Conservation (phyloP, 2,113 vertebrate genomes). For the Motacilla tschutschensis region DNA sequence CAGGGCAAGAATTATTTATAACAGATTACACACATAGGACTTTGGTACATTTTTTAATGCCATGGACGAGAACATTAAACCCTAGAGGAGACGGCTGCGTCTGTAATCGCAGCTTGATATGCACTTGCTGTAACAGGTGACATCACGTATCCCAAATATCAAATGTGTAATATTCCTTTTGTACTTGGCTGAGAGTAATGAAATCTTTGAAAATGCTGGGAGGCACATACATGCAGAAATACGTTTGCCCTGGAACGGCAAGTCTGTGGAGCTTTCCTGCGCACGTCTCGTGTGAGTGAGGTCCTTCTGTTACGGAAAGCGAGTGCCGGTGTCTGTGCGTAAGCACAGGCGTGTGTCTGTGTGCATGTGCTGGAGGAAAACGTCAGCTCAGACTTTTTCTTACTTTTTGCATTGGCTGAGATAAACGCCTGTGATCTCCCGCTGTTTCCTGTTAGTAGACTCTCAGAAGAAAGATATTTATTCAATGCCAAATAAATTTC, state of each 20-base stretch:
- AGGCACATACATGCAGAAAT: background rate
- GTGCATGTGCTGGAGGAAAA: background rate
- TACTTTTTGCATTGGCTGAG: background rate
- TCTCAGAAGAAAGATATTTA: background rate
- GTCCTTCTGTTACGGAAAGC: background rate
- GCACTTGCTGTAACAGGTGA: slow-evolving; percentile 13
- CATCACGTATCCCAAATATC: background rate
- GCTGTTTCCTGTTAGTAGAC: background rate
- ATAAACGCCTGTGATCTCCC: background rate
- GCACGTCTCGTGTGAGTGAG: background rate
- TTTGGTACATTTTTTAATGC: slow-evolving; percentile 16
- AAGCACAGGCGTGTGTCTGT: background rate
- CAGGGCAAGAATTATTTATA: slow-evolving; percentile 24
- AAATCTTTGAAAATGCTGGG: background rate
- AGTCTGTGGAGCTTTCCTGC: background rate
- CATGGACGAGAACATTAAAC: background rate
- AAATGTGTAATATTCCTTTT: background rate
- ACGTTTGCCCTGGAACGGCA: background rate
- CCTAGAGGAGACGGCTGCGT: background rate
- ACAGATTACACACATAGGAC: background rate
- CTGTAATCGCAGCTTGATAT: background rate
- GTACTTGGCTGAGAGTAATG: background rate
- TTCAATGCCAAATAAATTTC: background rate
- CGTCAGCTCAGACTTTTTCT: background rate
- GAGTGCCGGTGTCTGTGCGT: background rate